phyloP scores from a whole-genome alignment of 2,797 vertebrate species.

The Phalloptychus januarius region DNA sequence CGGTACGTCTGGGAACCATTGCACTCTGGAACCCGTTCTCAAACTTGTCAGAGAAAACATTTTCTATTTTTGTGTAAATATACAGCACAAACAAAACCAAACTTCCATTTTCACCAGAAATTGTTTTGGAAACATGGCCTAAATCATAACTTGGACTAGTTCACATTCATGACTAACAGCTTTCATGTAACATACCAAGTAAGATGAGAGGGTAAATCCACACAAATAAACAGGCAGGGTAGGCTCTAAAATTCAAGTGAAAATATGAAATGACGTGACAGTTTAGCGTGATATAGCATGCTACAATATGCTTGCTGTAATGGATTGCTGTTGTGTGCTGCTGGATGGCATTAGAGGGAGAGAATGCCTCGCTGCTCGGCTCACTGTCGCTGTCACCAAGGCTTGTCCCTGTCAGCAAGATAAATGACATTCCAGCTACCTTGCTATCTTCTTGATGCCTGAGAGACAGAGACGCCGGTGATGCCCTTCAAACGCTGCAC shows the following conservation, averaged over 20 bases:
- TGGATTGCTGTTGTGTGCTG: slow-evolving; percentile 39
- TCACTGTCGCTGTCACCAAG: slow-evolving; percentile 69
- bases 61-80: too few species aligned
- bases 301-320: slow-evolving; percentile 26
- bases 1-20: too few species aligned
- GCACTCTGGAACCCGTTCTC: too few species aligned
- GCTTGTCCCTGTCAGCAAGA: slow-evolving; percentile 77
- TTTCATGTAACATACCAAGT: not conserved
- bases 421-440: slow-evolving; percentile 67
- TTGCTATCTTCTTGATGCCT: slow-evolving; percentile 70
- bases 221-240: not conserved
- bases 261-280: slow-evolving; percentile 10
- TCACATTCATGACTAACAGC: not conserved
- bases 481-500: slow-evolving; percentile 73
- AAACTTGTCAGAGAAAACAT: too few species aligned
- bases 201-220: not conserved
- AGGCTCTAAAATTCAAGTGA: not conserved
- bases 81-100: too few species aligned
- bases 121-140: too few species aligned
- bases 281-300: not conserved
- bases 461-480: slow-evolving; percentile 65
- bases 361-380: slow-evolving; percentile 42
- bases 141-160: not conserved
- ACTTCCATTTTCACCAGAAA: too few species aligned
- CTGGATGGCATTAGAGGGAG: slow-evolving; percentile 20